Conservation (phyloP, 1,140 invertebrate genomes). For the Sitobion miscanthi region DNA sequence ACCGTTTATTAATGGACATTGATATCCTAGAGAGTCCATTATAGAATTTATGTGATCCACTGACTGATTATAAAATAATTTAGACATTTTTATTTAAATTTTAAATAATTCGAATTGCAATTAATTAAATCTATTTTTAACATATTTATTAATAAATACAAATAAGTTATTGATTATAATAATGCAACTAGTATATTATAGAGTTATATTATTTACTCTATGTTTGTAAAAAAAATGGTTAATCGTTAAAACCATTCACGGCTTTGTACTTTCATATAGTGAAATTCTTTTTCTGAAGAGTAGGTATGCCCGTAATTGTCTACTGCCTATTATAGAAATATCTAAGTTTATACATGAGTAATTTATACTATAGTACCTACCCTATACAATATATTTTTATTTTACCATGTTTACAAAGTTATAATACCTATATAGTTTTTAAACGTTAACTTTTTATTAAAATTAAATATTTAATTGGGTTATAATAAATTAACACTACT, state of each 20-base stretch:
- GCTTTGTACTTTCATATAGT: constrained; percentile 37
- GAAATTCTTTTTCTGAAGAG: constrained; percentile 16
- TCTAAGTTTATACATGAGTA: background rate
- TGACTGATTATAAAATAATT: background rate
- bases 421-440: background rate
- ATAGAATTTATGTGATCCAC: background rate
- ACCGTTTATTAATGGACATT: background rate
- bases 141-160: background rate
- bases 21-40: background rate
- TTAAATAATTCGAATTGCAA: background rate
- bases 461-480: background rate
- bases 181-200: background rate
- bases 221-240: constrained; percentile 10
- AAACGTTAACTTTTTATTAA: background rate
- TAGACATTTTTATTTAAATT: background rate
- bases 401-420: background rate
- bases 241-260: constrained; percentile 8
- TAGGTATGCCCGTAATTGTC: constrained; percentile 33
- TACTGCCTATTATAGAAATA: constrained; percentile 26
- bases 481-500: background rate
- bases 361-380: background rate
- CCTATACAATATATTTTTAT: background rate
- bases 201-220: background rate
- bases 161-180: background rate
- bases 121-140: background rate